Base-by-base conservation (phyloP, 2,113 vertebrate species). In the Hippocampus comes region DNA sequence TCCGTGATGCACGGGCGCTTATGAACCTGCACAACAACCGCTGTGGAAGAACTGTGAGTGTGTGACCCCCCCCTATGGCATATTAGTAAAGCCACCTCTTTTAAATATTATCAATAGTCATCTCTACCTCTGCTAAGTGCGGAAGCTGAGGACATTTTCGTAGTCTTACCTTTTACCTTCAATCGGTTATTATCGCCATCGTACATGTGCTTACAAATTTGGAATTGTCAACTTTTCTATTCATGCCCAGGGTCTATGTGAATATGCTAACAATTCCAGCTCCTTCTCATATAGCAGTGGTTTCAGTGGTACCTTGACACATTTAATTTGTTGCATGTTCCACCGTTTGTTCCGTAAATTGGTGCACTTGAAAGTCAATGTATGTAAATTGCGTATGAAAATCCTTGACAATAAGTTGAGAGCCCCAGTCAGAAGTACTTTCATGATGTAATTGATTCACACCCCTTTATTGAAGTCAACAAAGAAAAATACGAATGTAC, bases 11-110 rank as follows among this genome's bases (percentile, higher is more conserved):
- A n/a, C 93, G 96, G 72, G 97, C 97, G 0, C 93, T 97, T 81
- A 98, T 99, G 95, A 99, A 99, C 91, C 91, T 98, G 60, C 97
- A 99, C 87, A 99, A 99, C 91, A 99, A 98, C 87, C 97, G 96
- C 83, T 98, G 95, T 15, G 97, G 97, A 27, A 93, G 97, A 90
- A 96, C 93, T 90, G 97, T 99, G 87, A 95, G 96, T 86, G 48
- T 70, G 9, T n/a, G 30, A 48, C 43, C 59, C 9, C 14, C 14
- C 38, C 38, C 1, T n/a, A 14, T 42, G 20, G 63, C 63, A 42
- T 38, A 64, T 64, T 20, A 21, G 41, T n/a, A 63, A 41, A 8
- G 18, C 57, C 6, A 25, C 5, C 12, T 14, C 27, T 30, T 14
- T 48, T 14, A 15, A 48, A 48, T 48, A 15, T 14, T 48, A 4